Base-by-base conservation (phyloP, 2,797 vertebrate species). In the Thripadectes ignobilis region DNA sequence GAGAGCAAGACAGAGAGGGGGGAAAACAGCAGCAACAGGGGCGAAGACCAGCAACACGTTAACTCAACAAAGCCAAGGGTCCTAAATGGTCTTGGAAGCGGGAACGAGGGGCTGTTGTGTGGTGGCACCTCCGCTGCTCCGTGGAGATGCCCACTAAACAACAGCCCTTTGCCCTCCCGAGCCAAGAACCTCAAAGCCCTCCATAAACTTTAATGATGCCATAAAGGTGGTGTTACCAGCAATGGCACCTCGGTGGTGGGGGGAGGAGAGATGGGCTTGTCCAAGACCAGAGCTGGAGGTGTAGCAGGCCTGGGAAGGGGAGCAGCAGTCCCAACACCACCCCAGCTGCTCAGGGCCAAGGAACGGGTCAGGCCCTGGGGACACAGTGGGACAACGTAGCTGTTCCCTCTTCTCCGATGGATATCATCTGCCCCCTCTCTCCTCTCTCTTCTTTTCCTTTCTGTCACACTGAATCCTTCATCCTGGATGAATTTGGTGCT, bases 301-400 rank as follows among this genome's bases (percentile, higher is more conserved):
- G 54, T 39, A 54, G 61, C 43, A 67, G 46, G 24, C 8, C 38
- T 32, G 34, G 57, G 32, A 63, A 59, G 83, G 69, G 32, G 6
- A 4, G 10, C 21, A 74, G 55, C 0, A 0, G 21, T 20, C 23
- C 26, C 21, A n/a, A 3, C 2, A 4, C 27, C 41, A 10, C 8
- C 29, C 21, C 62, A 79, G 67, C 51, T 32, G 10, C 48, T 13
- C 52, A 12, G 52, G 38, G 38, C 14, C 52, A 30, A 55, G 49
- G 57, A n/a, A 11, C 0, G 5, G 15, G 6, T 45, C 24, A 41
- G 23, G 21, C 16, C 3, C 0, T 41, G 55, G 69, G 30, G n/a
- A 17, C 15, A 10, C 1, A 2, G 32, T 4, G 36, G 19, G 46
- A 62, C 27, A 39, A 7, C 0, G 1, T 7, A 34, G 30, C 30